These are phyloP conservation scores for Oxyura jamaicensis DNA, from an alignment of 2,113 vertebrate genomes.

Conservation along the genomic window DNA sequence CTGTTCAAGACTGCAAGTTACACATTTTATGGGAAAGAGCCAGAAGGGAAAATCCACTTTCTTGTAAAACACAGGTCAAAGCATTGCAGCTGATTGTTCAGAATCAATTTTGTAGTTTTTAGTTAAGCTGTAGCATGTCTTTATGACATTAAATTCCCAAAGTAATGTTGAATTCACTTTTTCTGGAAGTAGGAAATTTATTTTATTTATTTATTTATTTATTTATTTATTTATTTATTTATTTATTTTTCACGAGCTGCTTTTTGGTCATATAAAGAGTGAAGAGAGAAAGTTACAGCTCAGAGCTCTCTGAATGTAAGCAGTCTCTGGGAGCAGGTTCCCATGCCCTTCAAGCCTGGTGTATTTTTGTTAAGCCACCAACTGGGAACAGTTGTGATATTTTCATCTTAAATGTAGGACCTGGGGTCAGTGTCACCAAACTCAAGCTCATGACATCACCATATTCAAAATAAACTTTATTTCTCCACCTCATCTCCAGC, in stretches of 20 bases:
- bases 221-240: neutral
- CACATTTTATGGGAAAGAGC: neutral
- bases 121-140: neutral
- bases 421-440: neutral
- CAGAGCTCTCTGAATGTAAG: neutral
- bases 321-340: constrained; percentile 16
- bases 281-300: neutral
- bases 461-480: neutral
- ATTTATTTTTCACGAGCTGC: neutral
- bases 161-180: neutral
- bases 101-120: neutral
- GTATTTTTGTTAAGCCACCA: constrained; percentile 7
- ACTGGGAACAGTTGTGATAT: neutral
- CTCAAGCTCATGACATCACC: neutral
- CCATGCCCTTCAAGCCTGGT: neutral
- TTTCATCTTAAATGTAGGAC: neutral
- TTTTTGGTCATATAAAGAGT: neutral
- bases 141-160: neutral
- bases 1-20: neutral
- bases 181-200: neutral
- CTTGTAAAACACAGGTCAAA: neutral
- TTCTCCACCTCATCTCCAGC: neutral
- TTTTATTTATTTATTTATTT: neutral
- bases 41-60: neutral
- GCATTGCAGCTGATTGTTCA: neutral